Conservation (phyloP, 2,797 vertebrate genomes). For the Crocidura indochinensis region DNA sequence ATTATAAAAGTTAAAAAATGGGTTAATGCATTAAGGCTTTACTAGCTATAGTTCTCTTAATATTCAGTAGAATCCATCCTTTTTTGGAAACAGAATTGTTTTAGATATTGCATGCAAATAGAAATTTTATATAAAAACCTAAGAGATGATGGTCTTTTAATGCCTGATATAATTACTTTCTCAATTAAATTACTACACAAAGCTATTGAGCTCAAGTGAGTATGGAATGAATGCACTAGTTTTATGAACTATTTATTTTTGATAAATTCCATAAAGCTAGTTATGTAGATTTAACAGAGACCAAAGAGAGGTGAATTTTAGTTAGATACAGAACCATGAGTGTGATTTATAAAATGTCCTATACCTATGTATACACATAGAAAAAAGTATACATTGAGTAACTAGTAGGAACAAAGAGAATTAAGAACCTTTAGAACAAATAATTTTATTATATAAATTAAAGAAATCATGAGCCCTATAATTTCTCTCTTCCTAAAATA, state of each 20-base stretch:
- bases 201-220: background rate
- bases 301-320: no score
- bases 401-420: fast-evolving
- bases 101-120: no score
- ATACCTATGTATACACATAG: fast-evolving
- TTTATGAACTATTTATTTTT: background rate
- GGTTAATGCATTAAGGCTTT: no score
- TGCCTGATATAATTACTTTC: background rate
- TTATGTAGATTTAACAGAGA: background rate
- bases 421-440: background rate
- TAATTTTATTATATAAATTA: background rate
- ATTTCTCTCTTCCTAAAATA: background rate
- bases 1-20: no score
- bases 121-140: no score
- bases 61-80: no score
- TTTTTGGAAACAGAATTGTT: no score
- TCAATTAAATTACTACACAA: background rate
- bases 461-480: background rate
- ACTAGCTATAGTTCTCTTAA: no score
- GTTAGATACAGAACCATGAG: fast-evolving
- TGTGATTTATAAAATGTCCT: background rate
- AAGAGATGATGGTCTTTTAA: no score
- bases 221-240: background rate
- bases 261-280: background rate
- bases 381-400: background rate